Percentiles rank a stretch among this genome's conserved stretches.
These are phyloP conservation scores for Muntiacus muntjak DNA, from an alignment of 2,113 vertebrate species.

Conservation along the genomic window DNA sequence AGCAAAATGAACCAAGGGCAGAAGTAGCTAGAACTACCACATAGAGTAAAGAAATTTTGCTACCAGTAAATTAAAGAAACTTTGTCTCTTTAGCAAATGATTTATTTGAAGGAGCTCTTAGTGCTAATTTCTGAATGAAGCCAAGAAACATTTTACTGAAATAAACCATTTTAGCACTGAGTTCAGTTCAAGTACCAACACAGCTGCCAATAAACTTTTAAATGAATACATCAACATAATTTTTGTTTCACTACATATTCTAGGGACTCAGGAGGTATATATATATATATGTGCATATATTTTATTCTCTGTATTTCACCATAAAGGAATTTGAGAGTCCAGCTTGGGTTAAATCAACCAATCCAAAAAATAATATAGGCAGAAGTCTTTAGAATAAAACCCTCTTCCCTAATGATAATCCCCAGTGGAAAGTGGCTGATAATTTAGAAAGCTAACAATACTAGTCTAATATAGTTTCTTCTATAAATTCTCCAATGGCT, in stretches of 20 bases:
- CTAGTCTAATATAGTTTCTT: neutral
- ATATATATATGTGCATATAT: neutral
- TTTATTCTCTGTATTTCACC: neutral
- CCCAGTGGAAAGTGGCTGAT: neutral
- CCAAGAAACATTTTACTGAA: slow-evolving; percentile 39
- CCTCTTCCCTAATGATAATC: neutral
- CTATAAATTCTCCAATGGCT: neutral
- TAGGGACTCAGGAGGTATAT: neutral
- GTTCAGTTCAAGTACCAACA: slow-evolving; percentile 6
- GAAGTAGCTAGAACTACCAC: neutral
- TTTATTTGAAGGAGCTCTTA: slow-evolving; percentile 54
- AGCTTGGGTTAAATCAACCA: neutral
- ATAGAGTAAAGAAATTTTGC: neutral
- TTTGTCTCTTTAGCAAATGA: slow-evolving; percentile 9
- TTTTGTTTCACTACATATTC: neutral
- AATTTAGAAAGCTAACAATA: neutral
- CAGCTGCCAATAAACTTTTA: slow-evolving; percentile 30
- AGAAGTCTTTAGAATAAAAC: neutral
- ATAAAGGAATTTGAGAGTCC: neutral
- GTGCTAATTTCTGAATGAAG: slow-evolving; percentile 41
- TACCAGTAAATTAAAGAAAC: slow-evolving; percentile 1
- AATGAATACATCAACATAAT: neutral
- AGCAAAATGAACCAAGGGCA: slow-evolving; percentile 12
- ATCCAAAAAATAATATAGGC: neutral
- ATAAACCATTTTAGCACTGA: slow-evolving; percentile 1